phyloP scores from a whole-genome alignment of 2,888 invertebrate genomes.

The Celastrina argiolus region DNA sequence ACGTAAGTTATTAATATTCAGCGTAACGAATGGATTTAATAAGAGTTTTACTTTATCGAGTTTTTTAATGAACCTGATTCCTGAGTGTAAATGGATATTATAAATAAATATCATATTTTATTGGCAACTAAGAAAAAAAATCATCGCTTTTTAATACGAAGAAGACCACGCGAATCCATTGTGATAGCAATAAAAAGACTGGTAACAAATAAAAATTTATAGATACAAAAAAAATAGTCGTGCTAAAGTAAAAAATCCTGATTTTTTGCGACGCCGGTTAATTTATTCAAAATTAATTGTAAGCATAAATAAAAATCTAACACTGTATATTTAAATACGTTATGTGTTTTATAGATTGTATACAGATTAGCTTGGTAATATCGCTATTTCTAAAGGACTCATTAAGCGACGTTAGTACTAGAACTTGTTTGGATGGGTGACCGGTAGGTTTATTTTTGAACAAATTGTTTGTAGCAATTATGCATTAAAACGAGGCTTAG shows the following conservation, averaged over 20 bases:
- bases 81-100: not conserved
- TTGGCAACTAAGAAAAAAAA: not conserved
- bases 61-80: not conserved
- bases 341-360: conserved; percentile 4
- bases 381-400: not conserved
- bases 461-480: not conserved
- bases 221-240: not conserved
- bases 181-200: not conserved
- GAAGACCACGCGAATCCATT: not conserved
- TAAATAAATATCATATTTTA: conserved; percentile 1
- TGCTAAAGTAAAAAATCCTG: not conserved
- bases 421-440: conserved; percentile 1
- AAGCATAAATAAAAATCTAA: conserved; percentile 6
- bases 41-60: not conserved
- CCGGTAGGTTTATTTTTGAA: not conserved
- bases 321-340: not conserved
- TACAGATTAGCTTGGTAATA: not conserved
- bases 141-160: not conserved
- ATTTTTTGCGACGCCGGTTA: not conserved
- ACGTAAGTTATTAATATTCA: not conserved
- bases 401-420: not conserved
- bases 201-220: not conserved
- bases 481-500: too few relatives aligned
- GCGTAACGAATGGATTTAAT: not conserved
- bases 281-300: conserved; percentile 3